These are phyloP conservation scores for Xiphias gladius DNA, from an alignment of 2,113 vertebrate species.

Conservation along the genomic window DNA sequence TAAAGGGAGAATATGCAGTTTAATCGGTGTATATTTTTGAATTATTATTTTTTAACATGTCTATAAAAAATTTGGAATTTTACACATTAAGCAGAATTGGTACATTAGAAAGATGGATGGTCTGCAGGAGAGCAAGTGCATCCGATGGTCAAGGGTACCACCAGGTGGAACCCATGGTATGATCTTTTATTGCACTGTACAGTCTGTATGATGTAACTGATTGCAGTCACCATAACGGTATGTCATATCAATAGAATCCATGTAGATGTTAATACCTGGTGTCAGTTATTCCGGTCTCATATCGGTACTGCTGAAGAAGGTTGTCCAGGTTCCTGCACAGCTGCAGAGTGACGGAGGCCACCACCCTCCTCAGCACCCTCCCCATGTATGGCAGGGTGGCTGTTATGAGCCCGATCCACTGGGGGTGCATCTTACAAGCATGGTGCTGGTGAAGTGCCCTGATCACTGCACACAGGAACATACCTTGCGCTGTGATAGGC, in stretches of 20 bases:
- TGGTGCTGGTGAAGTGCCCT: slow-evolving; percentile 96
- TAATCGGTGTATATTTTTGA: not conserved
- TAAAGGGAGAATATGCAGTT: not conserved
- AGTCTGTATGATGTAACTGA: not conserved
- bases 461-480: slow-evolving; percentile 98
- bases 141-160: slow-evolving; percentile 51
- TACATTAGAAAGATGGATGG: not conserved
- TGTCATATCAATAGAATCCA: not conserved
- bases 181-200: not conserved
- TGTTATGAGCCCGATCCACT: slow-evolving; percentile 98
- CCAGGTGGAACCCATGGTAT: slow-evolving; percentile 54
- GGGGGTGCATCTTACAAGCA: slow-evolving; percentile 97
- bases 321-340: slow-evolving; percentile 98
- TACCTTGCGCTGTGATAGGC: slow-evolving; percentile 97
- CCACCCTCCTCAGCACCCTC: slow-evolving; percentile 93
- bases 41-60: not conserved
- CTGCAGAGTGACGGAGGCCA: slow-evolving; percentile 96
- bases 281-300: slow-evolving; percentile 92
- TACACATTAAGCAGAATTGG: not conserved
- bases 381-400: slow-evolving; percentile 98
- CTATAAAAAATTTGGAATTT: not conserved
- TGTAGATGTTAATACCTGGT: slow-evolving; percentile 83
- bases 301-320: slow-evolving; percentile 96
- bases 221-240: not conserved
- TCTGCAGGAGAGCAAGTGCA: not conserved